Conservation (phyloP, 2,888 invertebrate species). For the Alviniconcha strummeri region DNA sequence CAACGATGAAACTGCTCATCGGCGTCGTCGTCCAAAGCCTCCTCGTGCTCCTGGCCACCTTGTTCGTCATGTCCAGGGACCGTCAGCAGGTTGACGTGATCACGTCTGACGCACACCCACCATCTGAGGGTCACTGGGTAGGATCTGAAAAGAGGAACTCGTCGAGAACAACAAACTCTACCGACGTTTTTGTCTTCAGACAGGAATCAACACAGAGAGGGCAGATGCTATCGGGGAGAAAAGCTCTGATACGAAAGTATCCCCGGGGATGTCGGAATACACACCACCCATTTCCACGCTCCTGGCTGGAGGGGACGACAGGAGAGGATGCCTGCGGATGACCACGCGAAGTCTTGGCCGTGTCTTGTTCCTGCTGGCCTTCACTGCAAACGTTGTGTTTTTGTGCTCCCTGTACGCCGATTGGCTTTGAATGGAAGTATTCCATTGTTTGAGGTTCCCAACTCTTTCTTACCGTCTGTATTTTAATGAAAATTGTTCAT, state of each 20-base stretch:
- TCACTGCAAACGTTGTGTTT: not conserved
- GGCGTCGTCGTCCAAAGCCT: conserved; percentile 22
- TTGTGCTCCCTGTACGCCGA: not conserved
- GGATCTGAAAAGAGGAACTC: no score
- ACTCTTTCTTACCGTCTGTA: no score
- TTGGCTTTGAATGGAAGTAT: no score
- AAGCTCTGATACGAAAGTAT: not conserved
- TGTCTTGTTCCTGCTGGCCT: not conserved
- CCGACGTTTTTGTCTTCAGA: not conserved
- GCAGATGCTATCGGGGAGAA: no score
- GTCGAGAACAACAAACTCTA: not conserved
- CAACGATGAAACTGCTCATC: conserved; percentile 17
- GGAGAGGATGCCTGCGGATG: not conserved
- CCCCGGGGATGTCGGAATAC: not conserved
- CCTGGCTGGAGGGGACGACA: not conserved
- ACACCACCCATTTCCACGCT: no score
- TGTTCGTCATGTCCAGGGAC: conserved; percentile 23
- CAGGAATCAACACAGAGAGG: not conserved
- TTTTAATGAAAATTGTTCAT: no score
- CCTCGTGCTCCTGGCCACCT: conserved; percentile 26
- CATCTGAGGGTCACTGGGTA: not conserved
- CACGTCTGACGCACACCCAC: no score
- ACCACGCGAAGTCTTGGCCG: not conserved
- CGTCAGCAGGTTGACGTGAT: not conserved
- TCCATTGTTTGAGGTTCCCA: no score